phyloP scores from a whole-genome alignment of 1,140 invertebrate species.

The Drosophila nigrodunni region DNA sequence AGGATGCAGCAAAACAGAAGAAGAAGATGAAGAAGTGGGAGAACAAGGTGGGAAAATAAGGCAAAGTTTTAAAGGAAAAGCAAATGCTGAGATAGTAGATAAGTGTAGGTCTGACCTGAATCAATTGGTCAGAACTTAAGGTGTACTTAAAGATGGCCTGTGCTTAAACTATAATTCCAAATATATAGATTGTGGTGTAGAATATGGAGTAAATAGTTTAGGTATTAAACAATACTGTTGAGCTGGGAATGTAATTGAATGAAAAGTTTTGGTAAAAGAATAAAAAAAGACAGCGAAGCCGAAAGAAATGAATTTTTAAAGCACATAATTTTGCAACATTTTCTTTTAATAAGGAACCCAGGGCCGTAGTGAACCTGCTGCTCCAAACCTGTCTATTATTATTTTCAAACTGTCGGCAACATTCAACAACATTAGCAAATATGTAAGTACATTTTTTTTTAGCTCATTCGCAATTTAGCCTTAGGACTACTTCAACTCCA shows the following conservation, averaged over 20 bases:
- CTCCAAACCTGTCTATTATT: constrained; percentile 17
- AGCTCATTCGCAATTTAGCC: neutral
- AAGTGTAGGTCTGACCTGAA: constrained; percentile 20
- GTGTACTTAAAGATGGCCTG: constrained; percentile 11
- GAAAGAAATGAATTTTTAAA: neutral
- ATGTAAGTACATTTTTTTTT: constrained; percentile 35
- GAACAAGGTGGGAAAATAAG: constrained; percentile 22
- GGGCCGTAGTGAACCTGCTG: constrained; percentile 6
- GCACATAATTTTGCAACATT: neutral
- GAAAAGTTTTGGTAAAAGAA: no score
- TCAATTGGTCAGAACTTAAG: constrained; percentile 35
- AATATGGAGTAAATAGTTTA: neutral
- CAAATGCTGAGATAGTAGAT: neutral
- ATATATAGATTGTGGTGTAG: neutral
- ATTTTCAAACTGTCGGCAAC: constrained; percentile 36
- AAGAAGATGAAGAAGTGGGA: neutral
- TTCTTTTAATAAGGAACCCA: constrained; percentile 6
- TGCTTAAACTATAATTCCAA: neutral
- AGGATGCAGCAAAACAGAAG: constrained; percentile 32
- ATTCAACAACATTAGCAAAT: constrained; percentile 31
- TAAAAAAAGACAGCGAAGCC: no score
- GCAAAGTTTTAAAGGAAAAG: constrained; percentile 16
- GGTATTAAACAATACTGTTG: neutral
- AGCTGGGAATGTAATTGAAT: no score
- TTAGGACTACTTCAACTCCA: constrained; percentile 26